phyloP scores from a whole-genome alignment of 1,140 invertebrate genomes.

The Cyphomyrmex costatus region DNA sequence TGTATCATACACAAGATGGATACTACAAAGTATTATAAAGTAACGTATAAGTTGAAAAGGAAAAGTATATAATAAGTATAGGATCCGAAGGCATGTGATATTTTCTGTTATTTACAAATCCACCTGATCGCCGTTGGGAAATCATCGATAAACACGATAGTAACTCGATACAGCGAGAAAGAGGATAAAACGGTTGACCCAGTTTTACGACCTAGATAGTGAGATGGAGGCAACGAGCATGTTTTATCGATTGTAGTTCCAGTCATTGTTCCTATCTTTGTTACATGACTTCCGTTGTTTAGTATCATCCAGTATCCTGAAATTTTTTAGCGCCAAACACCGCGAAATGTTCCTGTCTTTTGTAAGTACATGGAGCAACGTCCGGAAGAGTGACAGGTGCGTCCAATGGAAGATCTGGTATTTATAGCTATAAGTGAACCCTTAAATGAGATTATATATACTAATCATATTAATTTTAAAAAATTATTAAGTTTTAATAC shows the following conservation, averaged over 20 bases:
- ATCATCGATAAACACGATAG: constrained; percentile 57
- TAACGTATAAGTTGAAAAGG: background rate
- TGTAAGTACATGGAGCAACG: background rate
- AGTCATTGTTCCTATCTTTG: constrained; percentile 46
- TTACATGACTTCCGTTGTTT: constrained; percentile 40
- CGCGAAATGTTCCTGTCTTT: constrained; percentile 15
- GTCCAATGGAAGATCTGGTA: background rate
- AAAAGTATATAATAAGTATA: background rate
- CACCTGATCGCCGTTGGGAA: constrained; percentile 51
- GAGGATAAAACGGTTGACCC: constrained; percentile 35
- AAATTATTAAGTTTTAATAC: too few relatives aligned
- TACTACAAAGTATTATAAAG: constrained; percentile 14
- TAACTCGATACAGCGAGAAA: constrained; percentile 27
- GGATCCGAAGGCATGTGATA: background rate
- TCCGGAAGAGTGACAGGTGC: constrained; percentile 17
- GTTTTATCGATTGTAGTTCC: constrained; percentile 41
- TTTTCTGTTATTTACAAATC: constrained; percentile 55
- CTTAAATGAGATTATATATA: too few relatives aligned
- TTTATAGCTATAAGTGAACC: too few relatives aligned
- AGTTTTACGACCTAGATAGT: constrained; percentile 44
- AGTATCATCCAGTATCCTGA: background rate
- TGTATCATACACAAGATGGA: background rate
- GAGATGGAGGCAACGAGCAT: background rate
- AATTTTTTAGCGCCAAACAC: constrained; percentile 20
- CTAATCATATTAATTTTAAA: too few relatives aligned